Conservation (phyloP, 2,113 vertebrate species). For the Lasiurus borealis region DNA sequence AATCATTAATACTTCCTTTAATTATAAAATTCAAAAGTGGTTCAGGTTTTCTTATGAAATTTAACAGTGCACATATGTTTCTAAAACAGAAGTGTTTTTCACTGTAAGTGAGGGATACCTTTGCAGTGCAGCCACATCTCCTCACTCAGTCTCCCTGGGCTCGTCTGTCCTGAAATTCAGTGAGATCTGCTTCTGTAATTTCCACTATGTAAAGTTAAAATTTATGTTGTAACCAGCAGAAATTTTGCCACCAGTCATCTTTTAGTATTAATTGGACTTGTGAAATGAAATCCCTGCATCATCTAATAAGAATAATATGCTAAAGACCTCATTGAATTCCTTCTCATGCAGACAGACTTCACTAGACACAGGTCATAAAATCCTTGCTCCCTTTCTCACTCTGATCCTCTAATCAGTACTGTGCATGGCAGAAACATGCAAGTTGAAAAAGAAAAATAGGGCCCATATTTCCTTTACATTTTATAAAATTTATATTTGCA, state of each 20-base stretch:
- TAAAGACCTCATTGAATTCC: slow-evolving; percentile 3
- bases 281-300: slow-evolving; percentile 31
- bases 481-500: neutral
- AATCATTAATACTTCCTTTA: neutral
- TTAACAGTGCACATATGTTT: neutral
- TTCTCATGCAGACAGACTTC: neutral
- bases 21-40: neutral
- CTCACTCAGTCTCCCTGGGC: neutral
- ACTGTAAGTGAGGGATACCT: neutral
- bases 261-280: slow-evolving; percentile 50
- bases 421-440: rapidly evolving
- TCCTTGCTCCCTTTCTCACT: neutral
- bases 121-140: neutral
- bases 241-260: slow-evolving; percentile 48
- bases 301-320: slow-evolving; percentile 57
- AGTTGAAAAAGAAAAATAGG: neutral
- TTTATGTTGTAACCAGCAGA: neutral
- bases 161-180: neutral
- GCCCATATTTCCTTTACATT: neutral
- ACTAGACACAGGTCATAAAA: neutral
- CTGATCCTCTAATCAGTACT: neutral
- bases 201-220: slow-evolving; percentile 44
- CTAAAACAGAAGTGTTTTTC: neutral
- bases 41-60: neutral
- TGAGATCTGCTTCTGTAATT: slow-evolving; percentile 37